Base-by-base conservation (phyloP, 2,113 vertebrate species). In the Semicossyphus pulcher region DNA sequence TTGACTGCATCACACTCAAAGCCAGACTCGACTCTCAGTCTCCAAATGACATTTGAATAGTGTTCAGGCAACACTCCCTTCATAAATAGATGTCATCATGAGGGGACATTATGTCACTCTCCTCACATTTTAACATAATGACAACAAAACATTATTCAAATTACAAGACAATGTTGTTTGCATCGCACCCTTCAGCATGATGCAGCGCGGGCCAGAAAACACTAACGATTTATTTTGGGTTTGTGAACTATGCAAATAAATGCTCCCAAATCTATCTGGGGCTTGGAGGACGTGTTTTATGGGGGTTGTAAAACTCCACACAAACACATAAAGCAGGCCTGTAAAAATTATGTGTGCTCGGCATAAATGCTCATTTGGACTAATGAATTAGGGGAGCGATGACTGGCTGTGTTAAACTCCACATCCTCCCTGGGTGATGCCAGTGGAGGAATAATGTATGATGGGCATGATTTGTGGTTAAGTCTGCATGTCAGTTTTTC, bases 201-300 rank as follows among this genome's bases (percentile, higher is more conserved):
- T 66, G 60, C 72, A 39, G 65, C 49, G 47, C 2, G 65, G 32
- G 71, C 82, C 80, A 76, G 66, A 84, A 81, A 81, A 63, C 64
- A 71, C 78, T 72, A 51, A 73, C 59, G 59, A 85, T 93, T 92
- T 91, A 88, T 92, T 87, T 81, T 86, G 84, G 84, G 85, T 92
- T 91, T 86, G 87, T 88, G 90, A 92, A 92, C 88, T 81, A 83
- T 83, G 90, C 89, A 91, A 93, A 92, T 92, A 91, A 93, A 89
- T 74, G 83, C 79, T 90, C 88, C 86, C 86, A 91, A 91, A 91
- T 92, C 89, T 86, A 87, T 93, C 76, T 76, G 63, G 87, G 85
- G 89, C 89, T 90, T 86, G 87, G 91, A 91, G 83, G 89, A 91
- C 82, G 77, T 91, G 91, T 90, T 93, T 94, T 90, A 93, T 32